Percentiles rank a stretch among this genome's conserved stretches.
These are phyloP conservation scores for Brachionus koreanus DNA, from an alignment of 1,140 invertebrate genomes.

Conservation along the genomic window DNA sequence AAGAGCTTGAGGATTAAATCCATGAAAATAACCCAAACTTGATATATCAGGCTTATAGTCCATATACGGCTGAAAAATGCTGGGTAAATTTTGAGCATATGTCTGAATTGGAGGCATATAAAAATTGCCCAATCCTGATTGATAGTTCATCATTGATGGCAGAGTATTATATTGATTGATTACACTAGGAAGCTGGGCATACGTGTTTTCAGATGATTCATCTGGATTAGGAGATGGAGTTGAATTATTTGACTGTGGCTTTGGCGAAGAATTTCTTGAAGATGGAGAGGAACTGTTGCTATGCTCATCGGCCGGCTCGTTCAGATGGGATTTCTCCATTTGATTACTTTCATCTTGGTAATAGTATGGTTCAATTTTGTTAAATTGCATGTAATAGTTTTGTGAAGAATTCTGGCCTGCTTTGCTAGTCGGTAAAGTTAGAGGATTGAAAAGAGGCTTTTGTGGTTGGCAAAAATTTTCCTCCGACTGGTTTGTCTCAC, in stretches of 20 bases:
- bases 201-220: not conserved
- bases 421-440: not conserved
- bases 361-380: not conserved
- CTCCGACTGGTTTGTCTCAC: not conserved
- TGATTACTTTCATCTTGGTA: not conserved
- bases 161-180: not conserved
- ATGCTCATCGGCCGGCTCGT: not conserved
- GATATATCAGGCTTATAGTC: not conserved
- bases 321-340: not conserved
- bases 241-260: not conserved
- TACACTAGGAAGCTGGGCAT: not conserved
- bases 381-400: not conserved
- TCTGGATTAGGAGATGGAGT: not conserved
- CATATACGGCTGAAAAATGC: slow-evolving; percentile 16
- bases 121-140: not conserved
- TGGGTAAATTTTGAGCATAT: slow-evolving; percentile 21
- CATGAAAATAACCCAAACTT: not conserved
- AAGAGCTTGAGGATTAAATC: slow-evolving; percentile 14
- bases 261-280: slow-evolving; percentile 4
- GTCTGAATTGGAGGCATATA: slow-evolving; percentile 15
- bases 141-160: not conserved
- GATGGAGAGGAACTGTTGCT: not conserved
- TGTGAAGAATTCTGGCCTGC: not conserved
- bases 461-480: no score
- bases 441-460: not conserved